These are phyloP conservation scores for Tachycineta bicolor DNA, from an alignment of 2,113 vertebrate genomes.

Conservation along the genomic window DNA sequence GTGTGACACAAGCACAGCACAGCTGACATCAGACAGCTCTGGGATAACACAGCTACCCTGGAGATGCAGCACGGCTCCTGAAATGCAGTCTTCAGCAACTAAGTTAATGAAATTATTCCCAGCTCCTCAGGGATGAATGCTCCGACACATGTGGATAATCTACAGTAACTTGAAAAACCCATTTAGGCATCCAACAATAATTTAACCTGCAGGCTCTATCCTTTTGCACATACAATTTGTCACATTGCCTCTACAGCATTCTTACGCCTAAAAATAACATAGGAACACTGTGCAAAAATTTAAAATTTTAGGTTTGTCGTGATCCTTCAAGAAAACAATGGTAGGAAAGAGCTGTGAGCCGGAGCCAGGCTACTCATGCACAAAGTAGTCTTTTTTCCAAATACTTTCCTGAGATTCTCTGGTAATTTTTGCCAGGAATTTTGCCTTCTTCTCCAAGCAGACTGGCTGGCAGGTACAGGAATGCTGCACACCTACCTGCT, in stretches of 20 bases:
- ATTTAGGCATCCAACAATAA: not conserved
- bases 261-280: not conserved
- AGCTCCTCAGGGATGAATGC: not conserved
- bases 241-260: not conserved
- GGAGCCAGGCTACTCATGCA: not conserved
- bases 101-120: not conserved
- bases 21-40: not conserved
- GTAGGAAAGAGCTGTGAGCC: not conserved
- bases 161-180: not conserved
- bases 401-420: not conserved
- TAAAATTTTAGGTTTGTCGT: not conserved
- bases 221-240: not conserved
- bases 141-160: fast-evolving
- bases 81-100: not conserved
- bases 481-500: slow-evolving; percentile 81
- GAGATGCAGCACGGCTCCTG: not conserved
- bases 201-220: not conserved
- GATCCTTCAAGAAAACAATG: not conserved
- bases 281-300: not conserved
- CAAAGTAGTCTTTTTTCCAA: not conserved
- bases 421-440: not conserved
- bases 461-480: fast-evolving
- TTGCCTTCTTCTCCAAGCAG: not conserved
- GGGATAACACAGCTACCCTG: not conserved
- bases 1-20: not conserved